A percentile compares a stretch with the other conserved stretches of the same genome.
These are phyloP conservation scores for Graptemys geographica DNA, from an alignment of 2,797 vertebrate species.

Conservation along the genomic window DNA sequence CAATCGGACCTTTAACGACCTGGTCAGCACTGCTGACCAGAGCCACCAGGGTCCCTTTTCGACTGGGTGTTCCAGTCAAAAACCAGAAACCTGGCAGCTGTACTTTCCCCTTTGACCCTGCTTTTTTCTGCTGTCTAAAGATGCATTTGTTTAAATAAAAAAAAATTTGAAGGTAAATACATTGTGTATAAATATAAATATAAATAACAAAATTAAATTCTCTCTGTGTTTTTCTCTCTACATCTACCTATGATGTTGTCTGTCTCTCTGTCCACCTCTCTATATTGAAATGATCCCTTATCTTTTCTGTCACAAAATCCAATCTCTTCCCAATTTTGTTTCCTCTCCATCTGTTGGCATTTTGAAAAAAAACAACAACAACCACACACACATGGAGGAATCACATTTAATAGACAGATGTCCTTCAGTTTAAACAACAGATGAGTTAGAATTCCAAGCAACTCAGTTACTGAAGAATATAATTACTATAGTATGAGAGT, in stretches of 20 bases:
- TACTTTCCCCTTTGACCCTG: neutral
- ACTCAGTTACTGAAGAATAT: conserved; percentile 43
- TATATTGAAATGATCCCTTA: neutral
- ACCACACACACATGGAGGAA: neutral
- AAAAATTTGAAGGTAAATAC: neutral
- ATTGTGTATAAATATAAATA: neutral
- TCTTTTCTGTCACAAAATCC: neutral
- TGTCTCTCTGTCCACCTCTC: neutral
- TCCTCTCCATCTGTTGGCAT: conserved; percentile 42
- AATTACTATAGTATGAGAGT: conserved; percentile 68
- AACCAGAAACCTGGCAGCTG: too few species aligned
- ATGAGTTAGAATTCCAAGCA: conserved; percentile 50
- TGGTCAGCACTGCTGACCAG: too few species aligned
- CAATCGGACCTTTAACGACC: too few species aligned
- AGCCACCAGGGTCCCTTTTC: too few species aligned
- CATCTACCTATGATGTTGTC: neutral
- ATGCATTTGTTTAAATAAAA: neutral
- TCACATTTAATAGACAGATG: conserved; percentile 80
- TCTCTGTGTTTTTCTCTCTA: neutral
- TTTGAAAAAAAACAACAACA: conserved; percentile 48
- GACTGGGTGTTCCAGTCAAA: too few species aligned
- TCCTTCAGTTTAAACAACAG: conserved; percentile 77
- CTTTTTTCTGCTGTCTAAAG: rapidly evolving
- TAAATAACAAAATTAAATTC: neutral
- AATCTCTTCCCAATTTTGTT: neutral